Percentiles rank a stretch among this genome's conserved stretches.
These are phyloP conservation scores for Murina feae DNA, from an alignment of 2,113 vertebrate species.

Conservation along the genomic window DNA sequence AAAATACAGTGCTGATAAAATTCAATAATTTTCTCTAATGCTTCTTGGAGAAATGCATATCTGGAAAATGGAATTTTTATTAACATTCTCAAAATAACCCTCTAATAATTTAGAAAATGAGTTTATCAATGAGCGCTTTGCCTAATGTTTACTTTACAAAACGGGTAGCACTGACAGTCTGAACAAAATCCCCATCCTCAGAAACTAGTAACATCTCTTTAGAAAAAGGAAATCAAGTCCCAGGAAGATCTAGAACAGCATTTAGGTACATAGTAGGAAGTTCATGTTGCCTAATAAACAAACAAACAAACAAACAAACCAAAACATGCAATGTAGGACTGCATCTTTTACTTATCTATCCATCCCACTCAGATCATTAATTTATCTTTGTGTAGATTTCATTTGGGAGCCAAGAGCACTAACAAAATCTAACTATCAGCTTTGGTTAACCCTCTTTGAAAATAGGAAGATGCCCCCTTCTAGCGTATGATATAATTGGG, in stretches of 20 bases:
- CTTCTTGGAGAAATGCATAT: constrained; percentile 59
- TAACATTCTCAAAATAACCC: constrained; percentile 61
- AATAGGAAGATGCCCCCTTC: not conserved
- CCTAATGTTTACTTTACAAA: constrained; percentile 58
- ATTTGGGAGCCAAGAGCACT: not conserved
- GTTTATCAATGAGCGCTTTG: constrained; percentile 70
- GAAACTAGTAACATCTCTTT: not conserved
- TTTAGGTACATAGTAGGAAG: not conserved
- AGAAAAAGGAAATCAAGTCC: not conserved
- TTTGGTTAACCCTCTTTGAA: not conserved
- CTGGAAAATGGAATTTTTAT: constrained; percentile 71
- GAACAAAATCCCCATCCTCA: not conserved
- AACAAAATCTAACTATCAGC: not conserved
- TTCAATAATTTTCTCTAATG: constrained; percentile 65
- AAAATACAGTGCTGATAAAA: constrained; percentile 44
- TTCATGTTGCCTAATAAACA: not conserved
- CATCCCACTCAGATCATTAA: not conserved
- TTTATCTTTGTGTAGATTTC: not conserved
- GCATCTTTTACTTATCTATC: not conserved
- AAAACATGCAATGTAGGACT: not conserved
- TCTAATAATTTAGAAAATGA: constrained; percentile 55
- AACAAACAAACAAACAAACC: not conserved
- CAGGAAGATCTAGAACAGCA: not conserved
- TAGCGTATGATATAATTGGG: not conserved
- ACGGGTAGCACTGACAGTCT: not conserved